phyloP scores from a whole-genome alignment of 2,797 vertebrate species.

The Danio aesculapii region DNA sequence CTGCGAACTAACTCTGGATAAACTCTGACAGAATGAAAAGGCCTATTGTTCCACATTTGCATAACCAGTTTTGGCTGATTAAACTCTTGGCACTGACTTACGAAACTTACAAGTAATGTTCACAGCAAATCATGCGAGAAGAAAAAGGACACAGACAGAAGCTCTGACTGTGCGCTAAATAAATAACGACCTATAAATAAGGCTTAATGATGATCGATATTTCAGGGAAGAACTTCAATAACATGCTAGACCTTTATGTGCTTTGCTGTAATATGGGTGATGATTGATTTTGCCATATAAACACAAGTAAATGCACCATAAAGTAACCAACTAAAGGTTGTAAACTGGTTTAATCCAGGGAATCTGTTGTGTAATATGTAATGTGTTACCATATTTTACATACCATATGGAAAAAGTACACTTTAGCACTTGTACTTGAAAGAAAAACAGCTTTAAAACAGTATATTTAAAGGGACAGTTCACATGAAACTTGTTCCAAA shows the following conservation, averaged over 20 bases:
- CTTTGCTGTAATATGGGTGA: not conserved
- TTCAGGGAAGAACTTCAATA: not conserved
- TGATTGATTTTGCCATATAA: slow-evolving; percentile 2
- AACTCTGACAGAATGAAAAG: slow-evolving; percentile 55
- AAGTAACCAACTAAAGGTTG: not conserved
- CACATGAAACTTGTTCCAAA: too few species aligned
- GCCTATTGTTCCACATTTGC: slow-evolving; percentile 69
- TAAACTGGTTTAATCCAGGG: not conserved
- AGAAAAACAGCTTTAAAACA: not conserved
- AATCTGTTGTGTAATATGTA: not conserved
- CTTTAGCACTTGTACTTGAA: not conserved
- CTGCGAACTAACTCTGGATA: slow-evolving; percentile 5
- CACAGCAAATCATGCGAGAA: slow-evolving; percentile 23
- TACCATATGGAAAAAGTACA: not conserved
- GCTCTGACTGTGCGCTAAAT: not conserved
- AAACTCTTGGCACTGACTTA: slow-evolving; percentile 67
- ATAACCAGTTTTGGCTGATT: slow-evolving; percentile 64
- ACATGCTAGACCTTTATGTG: not conserved
- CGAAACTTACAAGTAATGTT: slow-evolving; percentile 42
- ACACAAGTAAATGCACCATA: not conserved
- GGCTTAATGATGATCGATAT: not conserved
- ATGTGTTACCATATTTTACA: too few species aligned
- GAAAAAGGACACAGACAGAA: not conserved
- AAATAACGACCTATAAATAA: not conserved
- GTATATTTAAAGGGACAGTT: not conserved